These are phyloP conservation scores for Myodes glareolus DNA, from an alignment of 2,113 vertebrate genomes.

Conservation along the genomic window DNA sequence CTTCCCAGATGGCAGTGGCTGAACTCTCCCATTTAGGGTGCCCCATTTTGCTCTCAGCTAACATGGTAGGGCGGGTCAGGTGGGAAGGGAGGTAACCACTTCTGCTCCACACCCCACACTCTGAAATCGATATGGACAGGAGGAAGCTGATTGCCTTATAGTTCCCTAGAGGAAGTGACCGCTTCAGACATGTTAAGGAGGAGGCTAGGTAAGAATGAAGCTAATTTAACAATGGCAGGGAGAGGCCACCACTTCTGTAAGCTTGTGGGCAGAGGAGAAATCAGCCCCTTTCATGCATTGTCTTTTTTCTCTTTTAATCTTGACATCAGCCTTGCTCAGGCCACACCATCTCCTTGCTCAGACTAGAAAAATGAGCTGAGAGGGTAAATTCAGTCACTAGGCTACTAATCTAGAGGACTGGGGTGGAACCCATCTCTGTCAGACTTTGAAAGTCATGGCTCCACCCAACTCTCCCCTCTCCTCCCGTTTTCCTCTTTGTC, in stretches of 20 bases:
- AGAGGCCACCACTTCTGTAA: not conserved
- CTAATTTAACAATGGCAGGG: not conserved
- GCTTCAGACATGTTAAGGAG: not conserved
- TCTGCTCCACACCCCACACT: too few relatives aligned
- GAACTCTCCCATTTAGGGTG: not conserved
- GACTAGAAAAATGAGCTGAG: not conserved
- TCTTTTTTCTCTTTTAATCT: not conserved
- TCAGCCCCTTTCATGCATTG: not conserved
- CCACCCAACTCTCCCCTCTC: not conserved
- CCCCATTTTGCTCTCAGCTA: not conserved
- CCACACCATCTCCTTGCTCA: not conserved
- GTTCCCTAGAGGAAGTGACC: not conserved
- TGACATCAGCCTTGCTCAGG: not conserved
- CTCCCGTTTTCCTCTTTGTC: not conserved
- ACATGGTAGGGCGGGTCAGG: not conserved
- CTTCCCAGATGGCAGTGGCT: not conserved
- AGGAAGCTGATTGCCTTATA: not conserved
- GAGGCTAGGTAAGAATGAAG: slow-evolving; percentile 4
- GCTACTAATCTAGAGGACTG: not conserved
- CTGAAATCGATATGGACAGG: not conserved
- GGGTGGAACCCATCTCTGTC: not conserved
- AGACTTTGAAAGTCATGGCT: not conserved
- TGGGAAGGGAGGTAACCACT: not conserved
- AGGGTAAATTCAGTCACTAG: not conserved
- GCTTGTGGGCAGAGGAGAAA: not conserved